Conservation (phyloP, 2,797 vertebrate species). For the Pangasius sanitwongsei region DNA sequence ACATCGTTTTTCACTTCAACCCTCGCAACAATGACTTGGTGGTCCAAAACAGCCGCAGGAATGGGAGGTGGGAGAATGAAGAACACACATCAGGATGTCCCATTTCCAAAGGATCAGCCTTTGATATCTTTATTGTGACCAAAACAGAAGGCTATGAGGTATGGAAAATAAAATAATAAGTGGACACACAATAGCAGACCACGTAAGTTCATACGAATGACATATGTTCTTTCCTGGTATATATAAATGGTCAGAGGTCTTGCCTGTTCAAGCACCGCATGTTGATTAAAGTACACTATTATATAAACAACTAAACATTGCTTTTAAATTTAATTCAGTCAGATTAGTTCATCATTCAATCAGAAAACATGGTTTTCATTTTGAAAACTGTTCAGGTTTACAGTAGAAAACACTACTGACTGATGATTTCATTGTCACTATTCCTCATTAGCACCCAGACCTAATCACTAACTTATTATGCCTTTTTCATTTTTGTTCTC, state of each 20-base stretch:
- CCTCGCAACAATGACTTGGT: neutral
- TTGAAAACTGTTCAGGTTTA: neutral
- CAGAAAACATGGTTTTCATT: neutral
- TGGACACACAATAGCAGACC: neutral
- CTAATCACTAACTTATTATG: too few relatives aligned
- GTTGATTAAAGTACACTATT: neutral
- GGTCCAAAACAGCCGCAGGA: neutral
- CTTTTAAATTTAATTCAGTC: too few relatives aligned
- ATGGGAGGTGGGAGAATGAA: neutral
- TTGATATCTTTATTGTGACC: constrained; percentile 16
- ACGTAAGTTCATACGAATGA: neutral
- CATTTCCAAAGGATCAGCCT: neutral
- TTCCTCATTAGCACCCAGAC: too few relatives aligned
- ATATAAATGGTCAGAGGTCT: constrained; percentile 2
- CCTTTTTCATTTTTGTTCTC: too few relatives aligned
- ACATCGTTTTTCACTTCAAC: constrained; percentile 15
- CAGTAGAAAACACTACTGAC: too few relatives aligned
- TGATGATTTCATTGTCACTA: too few relatives aligned
- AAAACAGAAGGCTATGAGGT: constrained; percentile 19
- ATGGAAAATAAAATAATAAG: neutral
- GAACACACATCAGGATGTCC: neutral
- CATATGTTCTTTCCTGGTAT: neutral
- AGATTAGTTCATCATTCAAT: neutral
- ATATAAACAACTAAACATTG: too few relatives aligned
- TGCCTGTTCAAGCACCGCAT: neutral